Evolutionary conservation across 2,113 vertebrate species (phyloP), one percentile per base, ranked within the genome.

Genomic region (Saguinus midas): DNA sequence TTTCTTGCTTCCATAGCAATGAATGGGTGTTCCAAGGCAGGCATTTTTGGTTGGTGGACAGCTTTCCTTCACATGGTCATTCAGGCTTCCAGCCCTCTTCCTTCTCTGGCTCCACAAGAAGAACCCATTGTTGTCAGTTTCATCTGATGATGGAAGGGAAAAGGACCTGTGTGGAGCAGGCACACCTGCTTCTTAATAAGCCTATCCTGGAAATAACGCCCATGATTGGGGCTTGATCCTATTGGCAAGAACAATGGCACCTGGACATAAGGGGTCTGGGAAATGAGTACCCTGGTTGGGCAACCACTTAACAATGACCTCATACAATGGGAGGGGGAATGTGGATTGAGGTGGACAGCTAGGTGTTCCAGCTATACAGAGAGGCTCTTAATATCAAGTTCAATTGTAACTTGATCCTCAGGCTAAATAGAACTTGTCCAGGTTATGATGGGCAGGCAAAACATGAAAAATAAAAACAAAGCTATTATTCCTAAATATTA

Each of bases 351-450:
- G 50, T 9, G 45, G 45, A 18, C 37, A 57, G 27, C 32, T 29
- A 29, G 23, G 25, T 14, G 8, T 50, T 21, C 70, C 18, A 87
- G 21, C 20, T 70, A 32, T 6, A 4, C 0, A 8, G 0, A 73
- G 20, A 87, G 75, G 8, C 3, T 68, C 13, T 32, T 21, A 1
- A 32, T 3, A 11, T 35, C 32, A 45, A 93, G n/a, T 27, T 58
- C 75, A n/a, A 3, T 48, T 43, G 35, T n/a, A 20, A 80, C 61
- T 80, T 80, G 35, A 29, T 57, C 21, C 87, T 91, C 16, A 32
- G 64, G 50, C 64, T 93, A 72, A 73, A 52, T n/a, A 75, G 68
- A 84, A 64, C 61, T 57, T 90, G 27, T 23, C 91, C 70, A 37
- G 6, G 52, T 48, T 61, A 82, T 20, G n/a, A 72, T 18, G 72